Evolutionary conservation across 2,888 invertebrate species (phyloP), one percentile per base, ranked within the genome.

Genomic region (Mimas tiliae): DNA sequence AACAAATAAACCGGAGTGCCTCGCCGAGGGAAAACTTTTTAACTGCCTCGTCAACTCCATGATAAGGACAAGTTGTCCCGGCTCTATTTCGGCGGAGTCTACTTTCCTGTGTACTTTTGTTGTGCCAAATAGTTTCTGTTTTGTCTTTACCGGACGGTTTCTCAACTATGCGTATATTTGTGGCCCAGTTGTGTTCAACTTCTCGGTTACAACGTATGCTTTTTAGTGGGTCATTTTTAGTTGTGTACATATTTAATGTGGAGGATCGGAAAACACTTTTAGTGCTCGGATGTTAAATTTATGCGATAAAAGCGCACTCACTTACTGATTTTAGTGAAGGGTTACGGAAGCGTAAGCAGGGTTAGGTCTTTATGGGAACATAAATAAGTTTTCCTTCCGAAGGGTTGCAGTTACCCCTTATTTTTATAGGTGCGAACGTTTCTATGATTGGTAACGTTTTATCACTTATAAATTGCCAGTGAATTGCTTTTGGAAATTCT

Each of bases 1-100:
- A 73, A 73, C 71, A 71, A 73, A 73, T 69, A 70, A 71, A 67
- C 68, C 62, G 66, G 67, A 68, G 64, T 42, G 52, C 65, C 52
- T 42, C 38, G 58, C 38, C 58, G 58, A 19, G 58, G 42, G 58
- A 66, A 67, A 74, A 74, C 42, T 72, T 74, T 71, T 74, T 70
- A 72, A 74, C 69, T 66, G 70, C 62, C 69, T 62, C 63, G 53
- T 66, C 63, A 66, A 52, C 69, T 68, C 69, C 66, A 64, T 65
- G 74, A 74, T 72, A 74, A 71, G 69, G 62, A 62, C 62, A 65
- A 65, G 55, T 65, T 58, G 58, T 48, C 63, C 51, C 62, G 53
- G 64, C 64, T 53, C 64, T 64, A 53, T 53, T 64, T 53, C 64
- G 64, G 47, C 53, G 33, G 19, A 64, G 53, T 64, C 45, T 53